Evolutionary conservation across 1,140 invertebrate species (phyloP).

Genomic region (Aphelenchoides besseyi): DNA sequence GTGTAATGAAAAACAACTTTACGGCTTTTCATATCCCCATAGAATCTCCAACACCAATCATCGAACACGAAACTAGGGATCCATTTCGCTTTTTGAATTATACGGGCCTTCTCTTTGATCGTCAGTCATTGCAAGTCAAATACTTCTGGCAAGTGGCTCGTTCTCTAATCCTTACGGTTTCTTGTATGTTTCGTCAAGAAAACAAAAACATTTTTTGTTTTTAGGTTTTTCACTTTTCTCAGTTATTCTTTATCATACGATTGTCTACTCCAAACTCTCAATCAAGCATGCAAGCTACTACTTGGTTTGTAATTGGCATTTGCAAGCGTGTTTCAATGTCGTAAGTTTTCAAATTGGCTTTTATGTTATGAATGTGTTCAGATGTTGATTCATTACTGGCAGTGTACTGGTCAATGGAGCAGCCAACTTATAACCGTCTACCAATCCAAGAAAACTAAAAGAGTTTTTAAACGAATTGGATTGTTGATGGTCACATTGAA

Average conservation of each 20-base stretch:
- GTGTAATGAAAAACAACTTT: background rate
- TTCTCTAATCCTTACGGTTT: background rate
- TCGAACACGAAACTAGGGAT: background rate
- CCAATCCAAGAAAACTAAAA: background rate
- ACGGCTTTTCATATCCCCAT: background rate
- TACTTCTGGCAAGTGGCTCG: background rate
- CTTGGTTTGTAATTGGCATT: background rate
- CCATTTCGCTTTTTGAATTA: background rate
- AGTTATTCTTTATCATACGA: background rate
- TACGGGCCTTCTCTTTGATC: background rate
- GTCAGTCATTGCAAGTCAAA: background rate
- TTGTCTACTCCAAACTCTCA: background rate
- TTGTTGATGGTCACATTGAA: background rate
- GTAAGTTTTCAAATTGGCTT: background rate
- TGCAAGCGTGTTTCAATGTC: constrained; percentile 7
- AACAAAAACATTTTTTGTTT: no score
- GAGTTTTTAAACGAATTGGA: background rate
- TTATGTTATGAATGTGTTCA: background rate
- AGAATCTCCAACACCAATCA: background rate
- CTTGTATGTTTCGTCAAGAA: background rate
- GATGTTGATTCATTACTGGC: constrained; percentile 9
- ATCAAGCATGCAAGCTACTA: background rate
- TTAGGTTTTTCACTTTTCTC: no score
- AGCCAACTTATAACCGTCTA: background rate
- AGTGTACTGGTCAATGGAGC: background rate